Base-by-base conservation (phyloP, 2,113 vertebrate species). In the Poecilia latipinna region DNA sequence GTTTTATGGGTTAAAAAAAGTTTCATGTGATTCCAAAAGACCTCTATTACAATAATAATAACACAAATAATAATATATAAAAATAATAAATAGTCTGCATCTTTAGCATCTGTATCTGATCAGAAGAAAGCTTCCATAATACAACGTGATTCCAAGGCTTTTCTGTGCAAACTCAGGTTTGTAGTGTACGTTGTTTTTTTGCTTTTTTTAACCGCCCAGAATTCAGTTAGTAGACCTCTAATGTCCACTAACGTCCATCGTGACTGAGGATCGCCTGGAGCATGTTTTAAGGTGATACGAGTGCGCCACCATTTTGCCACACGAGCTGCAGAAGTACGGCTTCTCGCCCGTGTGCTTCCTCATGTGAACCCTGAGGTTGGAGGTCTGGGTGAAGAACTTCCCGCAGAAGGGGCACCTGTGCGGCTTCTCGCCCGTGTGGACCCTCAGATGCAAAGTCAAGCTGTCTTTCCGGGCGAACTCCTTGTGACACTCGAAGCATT, bases 301-400 rank as follows among this genome's bases (percentile, higher is more conserved):
- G 28, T 74, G 63, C 12, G 72, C 63, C 1, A 74, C 72, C 72
- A 74, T 74, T 54, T 74, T 74, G 8, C 64, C 48, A 29, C 72
- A 74, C 1, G 44, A 60, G 22, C 37, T 60, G 72, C 72, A 74
- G 10, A 24, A 66, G 12, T 74, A 74, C 1, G 72, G 72, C 48
- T 74, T 74, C 13, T 74, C 72, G 4, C 72, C 72, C 10, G 72
- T 74, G 72, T 74, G 74, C 19, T 74, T 74, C 32, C 72, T 74
- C 72, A 74, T 74, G 72, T 74, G 72, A 29, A 74, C 72, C 32
- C 72, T 57, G 32, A 74, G 72, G 48, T 74, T 74, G 17, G 72
- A 74, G 13, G 39, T 74, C 26, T 74, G 72, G n/a, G 72, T 66
- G 64, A 74, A 74, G 63, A 66, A 66, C 6, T 66, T 66, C 44